phyloP scores from a whole-genome alignment of 2,113 vertebrate genomes.

The Lepus timidus region DNA sequence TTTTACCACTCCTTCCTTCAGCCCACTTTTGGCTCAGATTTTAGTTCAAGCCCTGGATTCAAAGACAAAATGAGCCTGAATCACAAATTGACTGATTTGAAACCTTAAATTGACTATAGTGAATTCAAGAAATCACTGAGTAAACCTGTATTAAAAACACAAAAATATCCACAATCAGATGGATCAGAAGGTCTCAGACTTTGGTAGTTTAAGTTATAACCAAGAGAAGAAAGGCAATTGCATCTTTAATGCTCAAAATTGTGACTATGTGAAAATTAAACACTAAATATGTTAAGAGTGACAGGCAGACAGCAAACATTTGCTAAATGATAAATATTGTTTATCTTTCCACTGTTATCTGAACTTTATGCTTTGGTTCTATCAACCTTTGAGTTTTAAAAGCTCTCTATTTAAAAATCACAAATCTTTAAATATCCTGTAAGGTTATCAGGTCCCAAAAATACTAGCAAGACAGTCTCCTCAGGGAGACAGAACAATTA shows the following conservation, averaged over 20 bases:
- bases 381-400: not conserved
- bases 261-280: slow-evolving; percentile 35
- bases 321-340: slow-evolving; percentile 5
- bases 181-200: not conserved
- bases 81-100: not conserved
- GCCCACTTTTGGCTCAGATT: not conserved
- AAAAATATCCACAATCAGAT: not conserved
- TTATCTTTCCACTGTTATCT: slow-evolving; percentile 29
- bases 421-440: slow-evolving; percentile 18
- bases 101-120: not conserved
- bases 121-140: not conserved
- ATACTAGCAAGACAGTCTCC: slow-evolving; percentile 19
- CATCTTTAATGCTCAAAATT: not conserved
- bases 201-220: slow-evolving; percentile 25
- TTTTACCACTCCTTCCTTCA: not conserved
- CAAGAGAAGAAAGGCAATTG: not conserved
- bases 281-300: not conserved
- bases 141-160: not conserved
- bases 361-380: not conserved
- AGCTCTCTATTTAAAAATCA: slow-evolving; percentile 32
- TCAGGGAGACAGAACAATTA: not conserved
- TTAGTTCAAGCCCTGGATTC: not conserved
- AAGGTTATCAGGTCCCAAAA: slow-evolving; percentile 52
- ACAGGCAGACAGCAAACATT: not conserved
- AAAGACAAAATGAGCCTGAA: not conserved